Percentiles rank a stretch among this genome's conserved stretches.
Conservation (phyloP, 2,797 vertebrate species). For the Spinus olivaceus region DNA sequence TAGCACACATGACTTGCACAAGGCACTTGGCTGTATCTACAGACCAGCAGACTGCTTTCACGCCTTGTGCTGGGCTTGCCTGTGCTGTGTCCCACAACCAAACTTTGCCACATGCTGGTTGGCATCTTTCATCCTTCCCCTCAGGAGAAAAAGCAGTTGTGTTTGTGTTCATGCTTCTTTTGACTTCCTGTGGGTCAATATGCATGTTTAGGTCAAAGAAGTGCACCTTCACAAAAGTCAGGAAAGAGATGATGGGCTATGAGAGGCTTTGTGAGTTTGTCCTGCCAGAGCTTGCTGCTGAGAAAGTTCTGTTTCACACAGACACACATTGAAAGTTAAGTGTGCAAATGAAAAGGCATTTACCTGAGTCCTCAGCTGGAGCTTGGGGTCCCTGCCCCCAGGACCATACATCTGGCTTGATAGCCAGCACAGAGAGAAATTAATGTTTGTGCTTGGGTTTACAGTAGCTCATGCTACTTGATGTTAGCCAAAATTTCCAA, state of each 20-base stretch:
- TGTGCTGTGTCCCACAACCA: accelerated
- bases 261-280: not conserved
- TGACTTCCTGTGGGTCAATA: not conserved
- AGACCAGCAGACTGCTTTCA: not conserved
- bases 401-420: not conserved
- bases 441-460: not conserved
- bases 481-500: not conserved
- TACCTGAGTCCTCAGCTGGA: not conserved
- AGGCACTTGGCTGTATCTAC: not conserved
- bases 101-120: not conserved
- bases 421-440: not conserved
- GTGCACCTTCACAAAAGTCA: not conserved
- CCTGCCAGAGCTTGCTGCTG: not conserved
- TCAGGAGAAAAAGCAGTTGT: not conserved
- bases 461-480: not conserved
- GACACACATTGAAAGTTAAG: not conserved
- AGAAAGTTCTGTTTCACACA: not conserved
- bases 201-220: not conserved
- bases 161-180: not conserved
- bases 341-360: not conserved
- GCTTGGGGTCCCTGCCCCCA: not conserved
- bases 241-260: too few relatives aligned
- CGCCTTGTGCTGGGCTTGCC: not conserved
- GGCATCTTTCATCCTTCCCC: not conserved
- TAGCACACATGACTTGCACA: not conserved